Evolutionary conservation across 1,140 invertebrate genomes (phyloP).

Genomic region (Drosophila rhopaloa): DNA sequence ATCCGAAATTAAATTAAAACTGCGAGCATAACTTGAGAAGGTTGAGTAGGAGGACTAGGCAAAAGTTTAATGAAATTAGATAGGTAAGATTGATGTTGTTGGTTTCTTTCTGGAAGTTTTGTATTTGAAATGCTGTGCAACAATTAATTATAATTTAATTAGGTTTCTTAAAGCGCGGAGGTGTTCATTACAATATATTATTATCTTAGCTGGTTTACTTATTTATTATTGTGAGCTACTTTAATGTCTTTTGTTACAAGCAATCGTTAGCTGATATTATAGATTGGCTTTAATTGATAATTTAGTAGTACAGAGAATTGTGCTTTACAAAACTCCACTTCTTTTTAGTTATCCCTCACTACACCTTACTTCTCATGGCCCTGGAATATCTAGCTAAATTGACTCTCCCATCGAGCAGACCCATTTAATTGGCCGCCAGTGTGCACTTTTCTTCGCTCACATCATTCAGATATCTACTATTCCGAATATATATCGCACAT

Average conservation of each 20-base stretch:
- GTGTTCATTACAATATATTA: too few relatives aligned
- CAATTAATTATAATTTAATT: not conserved
- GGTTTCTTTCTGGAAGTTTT: not conserved
- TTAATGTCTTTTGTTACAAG: too few relatives aligned
- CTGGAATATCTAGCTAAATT: conserved; percentile 3
- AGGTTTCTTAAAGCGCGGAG: not conserved
- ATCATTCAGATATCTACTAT: conserved; percentile 8
- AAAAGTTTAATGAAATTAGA: conserved; percentile 37
- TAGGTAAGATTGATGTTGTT: conserved; percentile 10
- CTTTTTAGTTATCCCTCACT: too few relatives aligned
- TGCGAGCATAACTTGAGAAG: conserved; percentile 10
- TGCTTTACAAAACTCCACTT: too few relatives aligned
- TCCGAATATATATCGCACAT: conserved; percentile 15
- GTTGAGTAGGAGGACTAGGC: not conserved
- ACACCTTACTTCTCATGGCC: too few relatives aligned
- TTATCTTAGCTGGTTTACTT: too few relatives aligned
- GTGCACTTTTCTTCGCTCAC: conserved; percentile 5
- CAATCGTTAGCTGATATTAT: too few relatives aligned
- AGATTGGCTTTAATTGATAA: too few relatives aligned
- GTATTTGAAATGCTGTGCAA: not conserved
- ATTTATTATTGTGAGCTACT: too few relatives aligned
- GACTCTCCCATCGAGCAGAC: conserved; percentile 8
- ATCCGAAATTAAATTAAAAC: conserved; percentile 53
- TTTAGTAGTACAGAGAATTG: too few relatives aligned
- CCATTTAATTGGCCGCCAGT: conserved; percentile 43